A percentile compares a stretch with the other conserved stretches of the same genome.
Evolutionary conservation across 2,888 invertebrate genomes (phyloP).

Genomic region (Hyposoter dolosus): DNA sequence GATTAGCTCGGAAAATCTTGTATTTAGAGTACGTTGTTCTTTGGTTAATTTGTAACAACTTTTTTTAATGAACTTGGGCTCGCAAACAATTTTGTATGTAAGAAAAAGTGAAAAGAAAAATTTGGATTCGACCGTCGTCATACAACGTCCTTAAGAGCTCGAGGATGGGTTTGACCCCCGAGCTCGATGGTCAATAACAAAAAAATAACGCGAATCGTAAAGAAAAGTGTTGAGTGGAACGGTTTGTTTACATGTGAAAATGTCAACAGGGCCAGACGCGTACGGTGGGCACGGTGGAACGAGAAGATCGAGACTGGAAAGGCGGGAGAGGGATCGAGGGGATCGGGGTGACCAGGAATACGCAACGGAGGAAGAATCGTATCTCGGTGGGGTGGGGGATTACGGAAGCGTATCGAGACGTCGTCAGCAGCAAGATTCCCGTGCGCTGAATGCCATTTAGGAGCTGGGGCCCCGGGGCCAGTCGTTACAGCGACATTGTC

Average conservation of each 20-base stretch:
- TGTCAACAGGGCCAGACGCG: constrained; percentile 72
- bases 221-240: not conserved
- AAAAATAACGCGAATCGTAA: not conserved
- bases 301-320: constrained; percentile 82
- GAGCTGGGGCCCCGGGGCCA: constrained; percentile 85
- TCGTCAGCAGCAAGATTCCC: constrained; percentile 82
- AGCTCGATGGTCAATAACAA: not conserved
- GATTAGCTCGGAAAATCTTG: too few relatives aligned
- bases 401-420: constrained; percentile 88
- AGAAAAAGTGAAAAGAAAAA: too few relatives aligned
- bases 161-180: not conserved
- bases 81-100: too few relatives aligned
- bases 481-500: constrained; percentile 84
- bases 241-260: not conserved
- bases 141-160: not conserved
- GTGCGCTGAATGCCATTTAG: constrained; percentile 92
- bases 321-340: constrained; percentile 83
- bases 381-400: constrained; percentile 84
- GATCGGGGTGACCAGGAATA: constrained; percentile 84
- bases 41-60: too few relatives aligned
- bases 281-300: constrained; percentile 81
- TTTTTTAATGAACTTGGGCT: too few relatives aligned
- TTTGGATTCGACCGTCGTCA: too few relatives aligned
- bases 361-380: constrained; percentile 84
- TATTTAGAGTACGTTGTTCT: too few relatives aligned